Percentiles rank a stretch among this genome's conserved stretches.
These are phyloP conservation scores for Zosterops lateralis DNA, from an alignment of 2,113 vertebrate genomes.

Conservation along the genomic window DNA sequence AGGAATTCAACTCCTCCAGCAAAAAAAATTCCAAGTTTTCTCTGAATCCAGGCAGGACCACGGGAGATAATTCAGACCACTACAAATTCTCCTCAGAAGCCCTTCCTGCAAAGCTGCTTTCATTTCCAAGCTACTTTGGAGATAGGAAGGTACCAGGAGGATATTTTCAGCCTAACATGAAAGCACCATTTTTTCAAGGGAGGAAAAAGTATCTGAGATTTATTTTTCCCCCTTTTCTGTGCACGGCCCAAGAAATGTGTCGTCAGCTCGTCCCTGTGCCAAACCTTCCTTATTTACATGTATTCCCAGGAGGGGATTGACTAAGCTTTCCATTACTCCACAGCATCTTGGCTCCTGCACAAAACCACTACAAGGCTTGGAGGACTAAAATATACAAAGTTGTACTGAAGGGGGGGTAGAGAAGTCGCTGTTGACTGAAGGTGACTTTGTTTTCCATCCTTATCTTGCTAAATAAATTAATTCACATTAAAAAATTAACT, in stretches of 20 bases:
- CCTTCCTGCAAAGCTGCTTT: constrained; percentile 44
- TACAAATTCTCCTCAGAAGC: neutral
- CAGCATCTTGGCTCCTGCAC: neutral
- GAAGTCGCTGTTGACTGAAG: neutral
- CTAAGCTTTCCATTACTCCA: constrained; percentile 10
- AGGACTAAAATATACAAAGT: neutral
- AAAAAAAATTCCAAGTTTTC: neutral
- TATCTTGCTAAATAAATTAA: neutral
- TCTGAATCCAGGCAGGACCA: neutral
- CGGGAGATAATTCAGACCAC: neutral
- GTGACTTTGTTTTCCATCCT: neutral
- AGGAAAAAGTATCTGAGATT: neutral
- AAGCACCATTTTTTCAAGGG: neutral
- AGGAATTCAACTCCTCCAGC: neutral
- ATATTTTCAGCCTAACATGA: constrained; percentile 37
- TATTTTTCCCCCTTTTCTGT: neutral
- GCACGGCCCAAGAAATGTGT: neutral
- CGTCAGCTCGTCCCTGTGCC: neutral
- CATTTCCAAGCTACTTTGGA: constrained; percentile 35
- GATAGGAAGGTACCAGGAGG: constrained; percentile 22
- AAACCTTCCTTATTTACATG: constrained; percentile 43
- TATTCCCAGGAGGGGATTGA: neutral
- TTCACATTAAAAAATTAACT: neutral
- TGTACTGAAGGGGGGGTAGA: neutral
- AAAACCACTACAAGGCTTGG: neutral